These are phyloP conservation scores for Mormyrus iriodes DNA, from an alignment of 2,113 vertebrate genomes.

Conservation along the genomic window DNA sequence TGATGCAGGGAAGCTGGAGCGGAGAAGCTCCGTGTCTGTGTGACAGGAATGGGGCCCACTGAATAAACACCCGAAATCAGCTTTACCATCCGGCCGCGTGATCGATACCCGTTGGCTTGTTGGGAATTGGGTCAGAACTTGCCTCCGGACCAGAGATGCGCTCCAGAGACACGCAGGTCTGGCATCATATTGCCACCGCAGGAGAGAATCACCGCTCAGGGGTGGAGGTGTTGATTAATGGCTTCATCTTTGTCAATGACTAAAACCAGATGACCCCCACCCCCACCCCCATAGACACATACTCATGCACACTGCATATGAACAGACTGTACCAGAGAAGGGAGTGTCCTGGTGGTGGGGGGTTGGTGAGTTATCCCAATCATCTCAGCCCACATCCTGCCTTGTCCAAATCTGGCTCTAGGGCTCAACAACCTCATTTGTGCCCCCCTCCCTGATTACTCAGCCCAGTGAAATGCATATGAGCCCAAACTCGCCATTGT, in stretches of 20 bases:
- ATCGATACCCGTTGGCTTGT: neutral
- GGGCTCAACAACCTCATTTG: neutral
- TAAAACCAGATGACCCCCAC: neutral
- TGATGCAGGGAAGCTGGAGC: neutral
- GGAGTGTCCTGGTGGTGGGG: neutral
- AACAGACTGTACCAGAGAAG: neutral
- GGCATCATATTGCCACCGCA: neutral
- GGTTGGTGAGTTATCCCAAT: neutral
- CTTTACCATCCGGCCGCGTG: neutral
- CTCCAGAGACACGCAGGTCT: neutral
- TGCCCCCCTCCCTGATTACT: neutral
- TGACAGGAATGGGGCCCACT: neutral
- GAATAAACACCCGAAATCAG: neutral
- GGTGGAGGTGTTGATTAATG: neutral
- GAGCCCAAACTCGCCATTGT: neutral
- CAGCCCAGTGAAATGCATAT: neutral
- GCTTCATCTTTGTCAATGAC: slow-evolving; percentile 2
- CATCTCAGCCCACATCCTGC: neutral
- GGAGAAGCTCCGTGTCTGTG: neutral
- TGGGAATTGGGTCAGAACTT: neutral
- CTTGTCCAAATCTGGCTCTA: neutral
- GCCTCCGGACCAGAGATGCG: neutral
- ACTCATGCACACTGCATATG: neutral
- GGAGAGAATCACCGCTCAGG: neutral
- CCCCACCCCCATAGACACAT: neutral